Evolutionary conservation across 2,797 vertebrate species (phyloP), one percentile per base, ranked within the genome.

Genomic region (Tolypeutes matacus): DNA sequence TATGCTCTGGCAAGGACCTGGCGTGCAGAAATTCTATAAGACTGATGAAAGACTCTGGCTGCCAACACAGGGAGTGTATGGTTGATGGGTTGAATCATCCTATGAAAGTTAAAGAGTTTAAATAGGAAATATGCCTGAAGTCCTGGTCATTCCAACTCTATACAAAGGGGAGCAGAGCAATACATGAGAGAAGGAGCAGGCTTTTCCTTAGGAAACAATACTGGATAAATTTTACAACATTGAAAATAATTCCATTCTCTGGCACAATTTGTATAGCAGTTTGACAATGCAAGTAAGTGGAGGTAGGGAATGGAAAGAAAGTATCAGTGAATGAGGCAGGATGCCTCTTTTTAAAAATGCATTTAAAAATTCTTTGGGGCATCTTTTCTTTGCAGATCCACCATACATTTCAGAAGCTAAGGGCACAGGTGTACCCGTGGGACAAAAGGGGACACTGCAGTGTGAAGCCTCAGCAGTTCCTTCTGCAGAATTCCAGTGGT

Each of bases 401-500:
- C 99, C 99, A 0, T 99, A 99, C 95, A 99, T 99, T 97, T 99
- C 99, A 15, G 99, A 99, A 17, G 99, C 99, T 0, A 99, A 99
- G 97, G 99, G 99, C 97, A 99, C 98, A 0, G 99, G 99, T 6
- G 99, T 99, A n/a, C 98, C 99, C 0, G 98, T 99, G n/a, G 99
- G 99, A 92, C 99, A 99, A 96, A 99, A 99, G 98, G 99, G 99
- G 49, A 98, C 99, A 15, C 98, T 99, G 95, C 99, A 99, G 75
- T 99, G 99, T 0, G 99, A 99, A 96, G 99, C 99, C 5, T 99
- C 99, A 0, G 99, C 99, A 0, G 99, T 99, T 13, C 99, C 99
- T 9, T 98, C 98, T 0, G 99, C 99, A 7, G 98, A 99, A 95
- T 99, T 99, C 97, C 99, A 99, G 98, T 99, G 99, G 99, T 99